These are phyloP conservation scores for Pelusios castaneus DNA, from an alignment of 2,113 vertebrate genomes.

Conservation along the genomic window DNA sequence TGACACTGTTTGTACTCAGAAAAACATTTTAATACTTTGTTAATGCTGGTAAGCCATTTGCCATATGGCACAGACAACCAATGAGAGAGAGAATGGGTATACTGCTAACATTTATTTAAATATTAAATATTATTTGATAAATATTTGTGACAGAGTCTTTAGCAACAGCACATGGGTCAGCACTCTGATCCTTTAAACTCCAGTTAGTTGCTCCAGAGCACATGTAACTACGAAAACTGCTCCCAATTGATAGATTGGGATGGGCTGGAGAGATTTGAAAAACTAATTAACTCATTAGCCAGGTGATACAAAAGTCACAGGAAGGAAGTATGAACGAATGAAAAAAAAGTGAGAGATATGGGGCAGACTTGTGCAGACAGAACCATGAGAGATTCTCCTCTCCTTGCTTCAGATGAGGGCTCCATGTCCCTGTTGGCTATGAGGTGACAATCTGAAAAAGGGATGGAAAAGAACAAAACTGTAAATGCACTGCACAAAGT, in stretches of 20 bases:
- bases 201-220: not conserved
- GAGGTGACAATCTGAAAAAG: not conserved
- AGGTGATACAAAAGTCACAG: not conserved
- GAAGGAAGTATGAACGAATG: not conserved
- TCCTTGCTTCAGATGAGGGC: not conserved
- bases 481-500: not conserved
- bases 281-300: not conserved
- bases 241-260: not conserved
- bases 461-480: not conserved
- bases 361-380: not conserved
- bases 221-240: not conserved
- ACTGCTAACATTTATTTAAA: not conserved
- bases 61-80: not conserved
- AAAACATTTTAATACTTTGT: not conserved
- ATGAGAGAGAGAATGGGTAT: not conserved
- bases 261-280: not conserved
- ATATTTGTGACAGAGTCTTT: not conserved
- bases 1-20: not conserved
- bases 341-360: not conserved
- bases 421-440: not conserved
- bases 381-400: not conserved
- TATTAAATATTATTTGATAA: not conserved
- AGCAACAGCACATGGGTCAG: no score
- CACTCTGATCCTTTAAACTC: not conserved
- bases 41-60: not conserved